phyloP scores from a whole-genome alignment of 2,797 vertebrate genomes.

The Danio tinwini region DNA sequence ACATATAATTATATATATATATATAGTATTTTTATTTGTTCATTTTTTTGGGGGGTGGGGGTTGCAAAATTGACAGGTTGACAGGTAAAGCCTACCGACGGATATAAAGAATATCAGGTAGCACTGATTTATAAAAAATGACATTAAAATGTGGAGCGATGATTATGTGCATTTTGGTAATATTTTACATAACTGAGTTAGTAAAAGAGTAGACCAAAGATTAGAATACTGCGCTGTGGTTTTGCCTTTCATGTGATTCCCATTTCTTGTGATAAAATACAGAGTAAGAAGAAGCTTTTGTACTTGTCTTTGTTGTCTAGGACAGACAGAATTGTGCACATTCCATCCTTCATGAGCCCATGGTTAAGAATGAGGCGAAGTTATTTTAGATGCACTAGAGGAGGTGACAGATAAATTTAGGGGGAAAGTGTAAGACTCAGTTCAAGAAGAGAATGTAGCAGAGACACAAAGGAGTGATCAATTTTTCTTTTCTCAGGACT shows the following conservation, averaged over 20 bases:
- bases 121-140: too few relatives aligned
- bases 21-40: too few relatives aligned
- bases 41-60: too few relatives aligned
- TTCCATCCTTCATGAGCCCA: background rate
- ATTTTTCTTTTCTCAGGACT: constrained; percentile 34
- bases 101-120: too few relatives aligned
- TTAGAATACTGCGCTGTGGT: background rate
- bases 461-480: constrained; percentile 21
- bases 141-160: too few relatives aligned
- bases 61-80: too few relatives aligned
- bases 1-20: too few relatives aligned
- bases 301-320: constrained; percentile 17
- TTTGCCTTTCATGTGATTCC: background rate
- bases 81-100: too few relatives aligned
- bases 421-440: background rate
- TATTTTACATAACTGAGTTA: background rate
- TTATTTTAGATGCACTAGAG: constrained; percentile 26
- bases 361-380: constrained; percentile 14
- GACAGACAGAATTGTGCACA: background rate
- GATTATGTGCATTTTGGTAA: background rate
- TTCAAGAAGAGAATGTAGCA: constrained; percentile 7
- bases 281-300: constrained; percentile 15
- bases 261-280: background rate
- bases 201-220: too few relatives aligned
- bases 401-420: constrained; percentile 8